phyloP scores from a whole-genome alignment of 2,113 vertebrate species.

The Probosciger aterrimus region DNA sequence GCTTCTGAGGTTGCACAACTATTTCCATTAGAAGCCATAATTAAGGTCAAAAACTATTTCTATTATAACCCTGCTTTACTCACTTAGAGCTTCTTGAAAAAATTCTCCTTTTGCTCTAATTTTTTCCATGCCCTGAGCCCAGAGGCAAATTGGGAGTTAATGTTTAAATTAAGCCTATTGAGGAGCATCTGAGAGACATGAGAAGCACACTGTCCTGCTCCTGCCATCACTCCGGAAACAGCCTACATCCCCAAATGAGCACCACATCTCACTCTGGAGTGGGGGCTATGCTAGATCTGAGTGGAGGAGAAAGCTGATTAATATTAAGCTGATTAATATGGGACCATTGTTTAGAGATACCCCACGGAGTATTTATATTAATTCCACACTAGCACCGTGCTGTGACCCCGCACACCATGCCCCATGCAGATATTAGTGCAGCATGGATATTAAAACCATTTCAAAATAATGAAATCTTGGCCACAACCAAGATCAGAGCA shows the following conservation, averaged over 20 bases:
- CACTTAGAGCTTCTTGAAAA: constrained; percentile 26
- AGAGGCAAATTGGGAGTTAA: constrained; percentile 31
- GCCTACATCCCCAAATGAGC: background rate
- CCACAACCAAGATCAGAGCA: background rate
- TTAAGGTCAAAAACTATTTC: constrained; percentile 64
- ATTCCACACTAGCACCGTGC: background rate
- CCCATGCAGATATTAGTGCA: background rate
- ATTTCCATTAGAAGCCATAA: constrained; percentile 58
- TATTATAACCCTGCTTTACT: constrained; percentile 14
- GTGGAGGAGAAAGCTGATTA: constrained; percentile 33
- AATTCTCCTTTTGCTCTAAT: constrained; percentile 21
- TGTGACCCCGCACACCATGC: background rate
- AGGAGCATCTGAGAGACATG: background rate
- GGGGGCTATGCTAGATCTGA: background rate
- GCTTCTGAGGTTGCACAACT: constrained; percentile 33
- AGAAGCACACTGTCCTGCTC: background rate
- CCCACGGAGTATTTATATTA: background rate
- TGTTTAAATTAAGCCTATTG: constrained; percentile 42
- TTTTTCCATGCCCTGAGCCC: constrained; percentile 36
- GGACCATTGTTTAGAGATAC: constrained; percentile 18
- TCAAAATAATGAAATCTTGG: background rate
- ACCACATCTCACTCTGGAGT: background rate
- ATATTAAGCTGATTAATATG: constrained; percentile 42
- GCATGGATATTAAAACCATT: background rate
- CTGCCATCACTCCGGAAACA: background rate